Evolutionary conservation across 2,888 invertebrate genomes (phyloP).

Genomic region (Plebejus anna): DNA sequence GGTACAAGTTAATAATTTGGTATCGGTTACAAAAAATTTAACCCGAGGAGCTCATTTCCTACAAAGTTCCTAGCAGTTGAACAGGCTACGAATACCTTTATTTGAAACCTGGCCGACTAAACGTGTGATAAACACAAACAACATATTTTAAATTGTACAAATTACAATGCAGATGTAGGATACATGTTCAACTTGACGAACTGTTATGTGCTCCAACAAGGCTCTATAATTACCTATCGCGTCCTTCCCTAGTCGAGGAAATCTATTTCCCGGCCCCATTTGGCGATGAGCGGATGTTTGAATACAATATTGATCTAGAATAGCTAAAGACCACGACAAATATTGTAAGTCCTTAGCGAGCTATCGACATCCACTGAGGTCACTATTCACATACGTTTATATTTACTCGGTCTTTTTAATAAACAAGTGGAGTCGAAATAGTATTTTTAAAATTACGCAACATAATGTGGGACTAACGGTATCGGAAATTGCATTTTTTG

Average conservation of each 20-base stretch:
- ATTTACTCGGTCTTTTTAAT: not conserved
- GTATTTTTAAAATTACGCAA: too few species aligned
- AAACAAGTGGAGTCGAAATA: not conserved
- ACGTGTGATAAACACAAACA: not conserved
- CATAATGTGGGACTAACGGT: too few species aligned
- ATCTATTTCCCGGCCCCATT: conserved; percentile 52
- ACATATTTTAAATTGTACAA: not conserved
- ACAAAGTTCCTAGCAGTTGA: too few species aligned
- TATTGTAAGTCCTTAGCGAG: conserved; percentile 13
- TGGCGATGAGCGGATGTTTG: conserved; percentile 55
- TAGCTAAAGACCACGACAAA: conserved; percentile 38
- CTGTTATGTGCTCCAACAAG: conserved; percentile 30
- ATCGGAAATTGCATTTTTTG: too few species aligned
- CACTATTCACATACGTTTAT: not conserved
- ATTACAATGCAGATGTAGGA: not conserved
- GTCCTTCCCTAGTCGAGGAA: conserved; percentile 46
- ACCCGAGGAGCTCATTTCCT: too few species aligned
- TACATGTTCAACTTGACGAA: conserved; percentile 1
- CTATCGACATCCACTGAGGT: conserved; percentile 4
- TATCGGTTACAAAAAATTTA: too few species aligned
- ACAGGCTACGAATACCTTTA: not conserved
- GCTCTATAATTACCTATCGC: conserved; percentile 29
- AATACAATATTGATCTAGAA: conserved; percentile 57
- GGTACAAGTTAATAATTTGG: too few species aligned
- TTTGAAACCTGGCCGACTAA: not conserved